A percentile compares a stretch with the other conserved stretches of the same genome.
These are phyloP conservation scores for Phylloscopus collybita DNA, from an alignment of 2,797 vertebrate species.

Conservation along the genomic window DNA sequence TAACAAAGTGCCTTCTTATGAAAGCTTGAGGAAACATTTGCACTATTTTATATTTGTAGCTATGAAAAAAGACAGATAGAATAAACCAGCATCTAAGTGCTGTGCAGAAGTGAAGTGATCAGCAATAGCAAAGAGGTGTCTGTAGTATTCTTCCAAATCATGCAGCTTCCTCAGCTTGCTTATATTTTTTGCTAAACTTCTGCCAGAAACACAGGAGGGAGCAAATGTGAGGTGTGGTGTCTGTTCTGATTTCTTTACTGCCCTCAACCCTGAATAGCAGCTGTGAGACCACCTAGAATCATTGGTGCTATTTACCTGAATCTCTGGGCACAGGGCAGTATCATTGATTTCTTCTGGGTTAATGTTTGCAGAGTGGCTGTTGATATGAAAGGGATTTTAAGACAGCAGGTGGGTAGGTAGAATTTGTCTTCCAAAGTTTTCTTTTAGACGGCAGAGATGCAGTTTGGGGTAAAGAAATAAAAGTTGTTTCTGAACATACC, in stretches of 20 bases:
- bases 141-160: neutral
- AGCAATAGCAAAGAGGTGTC: neutral
- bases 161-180: neutral
- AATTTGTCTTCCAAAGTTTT: neutral
- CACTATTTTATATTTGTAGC: neutral
- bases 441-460: neutral
- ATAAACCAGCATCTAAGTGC: neutral
- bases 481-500: neutral
- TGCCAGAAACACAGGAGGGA: neutral
- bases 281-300: neutral
- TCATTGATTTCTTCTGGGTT: neutral
- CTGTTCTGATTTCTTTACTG: neutral
- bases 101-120: neutral
- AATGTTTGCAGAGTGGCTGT: neutral
- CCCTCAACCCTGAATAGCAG: accelerated
- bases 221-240: neutral
- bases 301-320: neutral
- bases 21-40: neutral
- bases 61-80: neutral
- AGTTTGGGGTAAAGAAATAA: neutral
- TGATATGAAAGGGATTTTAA: neutral
- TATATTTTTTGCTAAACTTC: neutral
- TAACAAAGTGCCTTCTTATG: neutral
- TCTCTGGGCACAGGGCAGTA: neutral
- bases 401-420: neutral